phyloP scores from a whole-genome alignment of 2,797 vertebrate genomes.

The Lepidocolaptes lacrymiger region DNA sequence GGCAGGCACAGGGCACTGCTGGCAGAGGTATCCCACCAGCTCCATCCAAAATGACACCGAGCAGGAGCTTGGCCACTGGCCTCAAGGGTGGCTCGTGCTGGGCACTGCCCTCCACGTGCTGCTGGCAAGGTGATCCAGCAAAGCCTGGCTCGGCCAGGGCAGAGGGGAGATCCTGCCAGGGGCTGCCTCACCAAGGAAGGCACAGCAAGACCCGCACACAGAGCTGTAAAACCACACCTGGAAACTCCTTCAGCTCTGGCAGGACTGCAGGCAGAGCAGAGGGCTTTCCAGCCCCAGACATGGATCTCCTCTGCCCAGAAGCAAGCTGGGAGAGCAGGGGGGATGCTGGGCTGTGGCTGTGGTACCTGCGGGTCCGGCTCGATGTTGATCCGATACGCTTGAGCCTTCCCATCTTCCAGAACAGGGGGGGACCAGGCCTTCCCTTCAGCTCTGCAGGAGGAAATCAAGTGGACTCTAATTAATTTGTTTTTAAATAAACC shows the following conservation, averaged over 20 bases:
- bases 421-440: constrained; percentile 84
- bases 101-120: rapidly evolving
- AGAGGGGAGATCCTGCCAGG: neutral
- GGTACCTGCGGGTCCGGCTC: constrained; percentile 89
- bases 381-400: constrained; percentile 82
- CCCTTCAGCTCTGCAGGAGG: constrained; percentile 84
- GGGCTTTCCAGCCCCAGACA: neutral
- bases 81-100: rapidly evolving
- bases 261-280: neutral
- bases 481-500: neutral
- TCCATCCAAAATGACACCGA: neutral
- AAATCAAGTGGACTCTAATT: constrained; percentile 30
- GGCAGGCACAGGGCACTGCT: neutral
- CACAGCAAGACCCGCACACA: neutral
- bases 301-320: neutral
- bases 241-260: neutral
- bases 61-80: neutral
- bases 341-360: neutral
- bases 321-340: neutral
- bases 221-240: neutral
- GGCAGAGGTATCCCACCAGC: neutral
- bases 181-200: neutral
- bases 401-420: constrained; percentile 88
- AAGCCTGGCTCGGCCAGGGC: neutral
- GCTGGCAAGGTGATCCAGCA: neutral